These are phyloP conservation scores for Axis porcinus DNA, from an alignment of 2,113 vertebrate genomes.

Conservation along the genomic window DNA sequence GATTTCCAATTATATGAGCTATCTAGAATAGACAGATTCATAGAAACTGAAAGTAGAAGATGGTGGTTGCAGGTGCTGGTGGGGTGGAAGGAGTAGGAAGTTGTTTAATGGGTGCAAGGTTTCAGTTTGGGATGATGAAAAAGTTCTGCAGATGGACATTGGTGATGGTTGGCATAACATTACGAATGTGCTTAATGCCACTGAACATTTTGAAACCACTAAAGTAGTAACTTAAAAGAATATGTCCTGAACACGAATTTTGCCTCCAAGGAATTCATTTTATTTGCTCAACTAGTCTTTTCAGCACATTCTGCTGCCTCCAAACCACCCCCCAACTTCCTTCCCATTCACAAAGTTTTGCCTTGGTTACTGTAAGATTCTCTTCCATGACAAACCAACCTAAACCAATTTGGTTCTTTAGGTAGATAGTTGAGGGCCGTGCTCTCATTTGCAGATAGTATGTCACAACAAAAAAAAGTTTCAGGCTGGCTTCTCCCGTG, in stretches of 20 bases:
- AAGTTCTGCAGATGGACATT: neutral
- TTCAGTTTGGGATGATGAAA: neutral
- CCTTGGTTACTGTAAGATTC: neutral
- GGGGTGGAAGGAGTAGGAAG: fast-evolving
- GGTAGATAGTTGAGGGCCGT: neutral
- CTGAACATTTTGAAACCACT: neutral
- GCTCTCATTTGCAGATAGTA: neutral
- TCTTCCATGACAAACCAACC: neutral
- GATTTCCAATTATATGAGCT: neutral
- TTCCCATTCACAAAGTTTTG: neutral
- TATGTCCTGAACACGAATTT: neutral
- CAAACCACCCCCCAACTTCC: neutral
- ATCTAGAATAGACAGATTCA: neutral
- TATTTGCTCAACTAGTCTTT: neutral
- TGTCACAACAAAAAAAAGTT: neutral
- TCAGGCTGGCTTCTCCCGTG: neutral
- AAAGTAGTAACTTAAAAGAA: neutral
- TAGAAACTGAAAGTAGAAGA: neutral
- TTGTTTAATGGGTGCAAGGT: neutral
- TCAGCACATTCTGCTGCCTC: neutral
- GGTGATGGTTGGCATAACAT: neutral
- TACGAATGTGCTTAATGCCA: neutral
- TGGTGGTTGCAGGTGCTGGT: neutral
- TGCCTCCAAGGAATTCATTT: neutral
- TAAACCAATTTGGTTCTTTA: neutral